These are phyloP conservation scores for Chesias legatella DNA, from an alignment of 2,888 invertebrate species.

Conservation along the genomic window DNA sequence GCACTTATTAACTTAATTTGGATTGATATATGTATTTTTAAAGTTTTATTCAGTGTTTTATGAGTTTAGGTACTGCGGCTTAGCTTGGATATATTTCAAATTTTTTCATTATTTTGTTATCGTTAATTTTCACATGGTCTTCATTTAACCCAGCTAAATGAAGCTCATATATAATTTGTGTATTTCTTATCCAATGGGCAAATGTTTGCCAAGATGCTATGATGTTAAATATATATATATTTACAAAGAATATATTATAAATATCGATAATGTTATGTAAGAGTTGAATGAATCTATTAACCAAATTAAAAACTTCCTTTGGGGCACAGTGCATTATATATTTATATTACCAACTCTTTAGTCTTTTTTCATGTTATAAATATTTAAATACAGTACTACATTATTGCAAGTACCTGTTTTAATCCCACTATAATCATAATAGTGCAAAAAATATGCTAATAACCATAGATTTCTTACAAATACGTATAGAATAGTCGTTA, in stretches of 20 bases:
- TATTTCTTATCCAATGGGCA: constrained; percentile 15
- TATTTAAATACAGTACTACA: constrained; percentile 51
- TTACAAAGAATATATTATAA: constrained; percentile 55
- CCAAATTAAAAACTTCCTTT: constrained; percentile 49
- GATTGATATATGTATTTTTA: no score
- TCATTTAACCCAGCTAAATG: constrained; percentile 71
- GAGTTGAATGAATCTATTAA: constrained; percentile 47
- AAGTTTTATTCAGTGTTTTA: no score
- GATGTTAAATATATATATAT: constrained; percentile 43
- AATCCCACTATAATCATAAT: constrained; percentile 39
- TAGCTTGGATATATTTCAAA: not conserved
- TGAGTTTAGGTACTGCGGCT: not conserved
- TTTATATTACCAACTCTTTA: constrained; percentile 42
- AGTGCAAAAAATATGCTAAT: constrained; percentile 32
- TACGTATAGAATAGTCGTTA: constrained; percentile 49
- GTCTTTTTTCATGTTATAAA: constrained; percentile 63
- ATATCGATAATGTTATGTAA: constrained; percentile 50
- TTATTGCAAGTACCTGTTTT: constrained; percentile 47
- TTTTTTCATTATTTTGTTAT: constrained; percentile 3
- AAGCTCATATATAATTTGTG: constrained; percentile 54
- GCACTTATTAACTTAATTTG: no score
- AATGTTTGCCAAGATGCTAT: constrained; percentile 35
- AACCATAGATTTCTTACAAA: constrained; percentile 47
- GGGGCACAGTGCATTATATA: constrained; percentile 55
- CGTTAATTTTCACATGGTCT: constrained; percentile 48